Evolutionary conservation across 2,888 invertebrate genomes (phyloP).

Genomic region (Cephus spinipes): DNA sequence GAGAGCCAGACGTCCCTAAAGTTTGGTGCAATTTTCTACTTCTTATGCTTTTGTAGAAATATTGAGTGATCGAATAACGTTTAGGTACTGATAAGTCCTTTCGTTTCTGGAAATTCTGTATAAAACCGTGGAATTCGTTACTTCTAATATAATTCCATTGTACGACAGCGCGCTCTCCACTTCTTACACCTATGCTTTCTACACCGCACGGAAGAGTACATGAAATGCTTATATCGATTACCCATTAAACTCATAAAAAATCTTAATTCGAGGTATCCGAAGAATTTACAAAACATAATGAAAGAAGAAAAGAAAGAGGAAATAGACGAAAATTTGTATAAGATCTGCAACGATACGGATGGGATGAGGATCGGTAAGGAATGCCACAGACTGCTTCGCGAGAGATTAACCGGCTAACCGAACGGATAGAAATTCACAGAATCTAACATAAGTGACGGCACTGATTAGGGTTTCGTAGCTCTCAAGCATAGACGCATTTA

Average conservation of each 20-base stretch:
- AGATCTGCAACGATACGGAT: neutral
- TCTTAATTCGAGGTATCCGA: neutral
- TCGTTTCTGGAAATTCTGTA: neutral
- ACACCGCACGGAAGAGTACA: neutral
- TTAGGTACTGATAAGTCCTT: neutral
- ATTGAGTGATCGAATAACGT: neutral
- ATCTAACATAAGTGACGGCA: neutral
- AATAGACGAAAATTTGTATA: neutral
- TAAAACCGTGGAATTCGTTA: neutral
- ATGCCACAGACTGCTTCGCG: neutral
- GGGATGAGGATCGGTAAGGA: neutral
- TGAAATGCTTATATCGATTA: neutral
- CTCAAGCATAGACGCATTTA: conserved; percentile 43
- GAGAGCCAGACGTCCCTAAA: conserved; percentile 27
- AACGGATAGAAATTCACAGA: neutral
- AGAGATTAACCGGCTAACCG: neutral
- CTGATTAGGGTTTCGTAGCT: conserved; percentile 25
- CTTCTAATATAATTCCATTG: neutral
- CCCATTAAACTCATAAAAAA: neutral
- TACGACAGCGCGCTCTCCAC: neutral
- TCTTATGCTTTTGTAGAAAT: neutral
- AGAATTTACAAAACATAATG: neutral
- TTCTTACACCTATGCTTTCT: neutral
- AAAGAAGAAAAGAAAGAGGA: neutral
- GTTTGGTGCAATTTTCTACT: neutral